Evolutionary conservation across 2,797 vertebrate species (phyloP), one percentile per base, ranked within the genome.

Genomic region (Odontamblyopus rebecca): DNA sequence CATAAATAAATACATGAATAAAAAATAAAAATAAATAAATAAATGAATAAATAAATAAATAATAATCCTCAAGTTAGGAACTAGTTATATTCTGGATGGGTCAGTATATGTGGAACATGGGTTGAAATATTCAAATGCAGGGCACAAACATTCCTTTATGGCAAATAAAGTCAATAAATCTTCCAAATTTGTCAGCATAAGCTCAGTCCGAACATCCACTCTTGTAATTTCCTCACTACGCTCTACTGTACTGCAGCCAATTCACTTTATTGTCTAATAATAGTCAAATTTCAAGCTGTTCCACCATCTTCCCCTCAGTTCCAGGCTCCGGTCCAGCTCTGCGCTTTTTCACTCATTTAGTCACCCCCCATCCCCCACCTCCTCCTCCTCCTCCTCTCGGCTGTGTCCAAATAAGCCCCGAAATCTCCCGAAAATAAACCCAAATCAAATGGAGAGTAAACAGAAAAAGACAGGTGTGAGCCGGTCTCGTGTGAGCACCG

Each of bases 391-490:
- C 56, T 29, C 61, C n/a, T 4, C 6, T 67, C 74, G 68, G 68
- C 82, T 75, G 70, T 19, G 68, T 66, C 71, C 68, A 72, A 78
- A 84, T 82, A 68, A 78, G 81, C 80, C 67, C 77, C 77, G 68
- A 71, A 77, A 73, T 38, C 61, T 66, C 70, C 27, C 67, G 68
- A 78, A 84, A 83, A 68, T 75, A 81, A 82, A 66, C 71, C 76
- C 70, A 69, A 48, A 75, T 41, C 7, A 63, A 44, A 63, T 41
- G 35, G 61, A 44, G 35, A 41, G 71, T 19, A 81, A 82, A 84
- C 75, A 71, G 66, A 68, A 48, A 73, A 77, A 81, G 70, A 69
- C 86, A 88, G 85, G 83, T 84, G 79, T 76, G 75, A 69, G 71
- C 54, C 77, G 69, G 70, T 59, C 67, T 68, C 71, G 4, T 73